Evolutionary conservation across 2,113 vertebrate species (phyloP), one percentile per base, ranked within the genome.

Genomic region (Petroica traversi): DNA sequence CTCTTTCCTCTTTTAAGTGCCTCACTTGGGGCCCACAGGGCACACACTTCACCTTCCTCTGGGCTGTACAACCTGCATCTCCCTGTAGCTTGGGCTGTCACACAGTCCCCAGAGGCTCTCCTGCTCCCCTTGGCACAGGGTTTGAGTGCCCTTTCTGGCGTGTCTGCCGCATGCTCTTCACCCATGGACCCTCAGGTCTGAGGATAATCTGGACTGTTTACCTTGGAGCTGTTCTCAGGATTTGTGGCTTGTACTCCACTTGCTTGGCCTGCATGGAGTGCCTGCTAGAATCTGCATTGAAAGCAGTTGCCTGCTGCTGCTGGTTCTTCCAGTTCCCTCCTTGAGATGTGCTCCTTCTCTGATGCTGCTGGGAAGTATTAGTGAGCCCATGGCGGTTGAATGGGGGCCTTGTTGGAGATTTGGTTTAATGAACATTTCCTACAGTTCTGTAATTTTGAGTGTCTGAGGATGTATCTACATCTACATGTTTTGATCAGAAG

Each of bases 61-160:
- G 46, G 41, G 59, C 62, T 74, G n/a, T 55, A 57, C 31, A 40
- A 1, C 48, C 31, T 74, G 69, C 12, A 2, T 61, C 36, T 85
- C 20, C 22, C 22, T n/a, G 22, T 46, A 85, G 43, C 69, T n/a
- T 38, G 38, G 64, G 63, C 86, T 84, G 55, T 80, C 41, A 49
- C 14, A 4, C 1, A 3, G 33, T 57, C 57, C 22, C 20, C 23
- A n/a, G 43, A 34, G 55, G 10, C 29, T 20, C 13, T 83, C 29
- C 58, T 46, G 52, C 66, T 88, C 81, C 52, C 43, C 43, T 87
- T 75, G 59, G 80, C 34, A 7, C 24, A 8, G 46, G 40, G 57
- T 31, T 76, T 80, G 25, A 8, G 12, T 52, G 34, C 20, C 0
- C 36, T 51, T 22, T 68, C 31, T 66, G 23, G 33, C 0, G 0